Evolutionary conservation across 2,113 vertebrate genomes (phyloP), one percentile per base, ranked within the genome.

Genomic region (Meles meles): DNA sequence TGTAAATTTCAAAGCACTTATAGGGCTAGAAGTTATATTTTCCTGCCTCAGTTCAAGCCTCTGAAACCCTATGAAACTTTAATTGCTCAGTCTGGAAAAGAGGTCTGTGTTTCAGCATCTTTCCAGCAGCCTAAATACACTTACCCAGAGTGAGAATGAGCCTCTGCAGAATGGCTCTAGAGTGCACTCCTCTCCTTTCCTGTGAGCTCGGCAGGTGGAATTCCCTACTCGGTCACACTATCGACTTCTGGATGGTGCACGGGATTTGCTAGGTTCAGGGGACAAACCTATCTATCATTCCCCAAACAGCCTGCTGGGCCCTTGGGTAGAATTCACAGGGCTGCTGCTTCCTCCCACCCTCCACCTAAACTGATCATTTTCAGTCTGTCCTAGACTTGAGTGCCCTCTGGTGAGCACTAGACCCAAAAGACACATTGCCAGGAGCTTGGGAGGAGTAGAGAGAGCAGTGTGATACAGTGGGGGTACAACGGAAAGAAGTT

Each of bases 21-120:
- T 65, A 88, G 61, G 93, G 83, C 93, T 77, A n/a, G 44, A 10
- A 79, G 76, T 96, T 93, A 71, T 34, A 59, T 76, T 80, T 97
- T 96, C 67, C 97, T 84, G 69, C 82, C 88, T 95, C 72, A 95
- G 67, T 84, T 34, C 3, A 59, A 97, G 83, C 88, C 52, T 93
- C 77, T 7, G 59, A 96, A 88, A 94, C 88, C 94, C 72, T 93
- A 95, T 85, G 42, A 93, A 87, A 52, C 83, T 63, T 96, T 97
- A 94, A 89, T n/a, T 57, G 79, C 85, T 85, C 74, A n/a, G 97
- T 97, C 94, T 77, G 76, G 94, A 97, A 97, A 97, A 98, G 72
- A 44, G 63, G 95, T 93, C 95, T 79, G 5, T 5, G 86, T 95
- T 95, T 77, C 42, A 97, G 72, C 0, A 42, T 59, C 72, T 94